Evolutionary conservation across 2,797 vertebrate genomes (phyloP).

Genomic region (Sphaeramia orbicularis): DNA sequence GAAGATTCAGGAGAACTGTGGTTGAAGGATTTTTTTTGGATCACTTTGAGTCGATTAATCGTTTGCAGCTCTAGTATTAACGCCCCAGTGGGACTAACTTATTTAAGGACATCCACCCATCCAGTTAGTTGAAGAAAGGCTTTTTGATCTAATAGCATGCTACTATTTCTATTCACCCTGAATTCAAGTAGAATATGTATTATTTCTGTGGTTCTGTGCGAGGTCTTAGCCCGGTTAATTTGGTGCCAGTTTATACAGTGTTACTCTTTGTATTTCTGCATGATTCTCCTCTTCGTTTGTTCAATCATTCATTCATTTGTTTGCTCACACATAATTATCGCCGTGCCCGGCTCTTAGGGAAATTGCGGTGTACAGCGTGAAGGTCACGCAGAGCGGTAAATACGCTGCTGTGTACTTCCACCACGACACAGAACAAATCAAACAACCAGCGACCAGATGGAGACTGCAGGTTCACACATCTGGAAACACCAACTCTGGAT

Average conservation of each 20-base stretch:
- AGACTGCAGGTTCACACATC: slow-evolving; percentile 27
- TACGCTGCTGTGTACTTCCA: slow-evolving; percentile 35
- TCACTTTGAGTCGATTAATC: no score
- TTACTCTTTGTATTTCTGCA: no score
- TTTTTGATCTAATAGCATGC: slow-evolving; percentile 1
- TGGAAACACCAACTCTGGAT: slow-evolving; percentile 1
- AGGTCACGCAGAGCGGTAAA: slow-evolving; percentile 63
- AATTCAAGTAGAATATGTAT: neutral
- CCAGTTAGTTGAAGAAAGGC: no score
- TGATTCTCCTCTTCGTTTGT: no score
- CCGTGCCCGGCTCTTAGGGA: slow-evolving; percentile 56
- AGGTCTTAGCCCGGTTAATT: neutral
- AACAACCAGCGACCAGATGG: slow-evolving; percentile 32
- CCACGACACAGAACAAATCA: slow-evolving; percentile 37
- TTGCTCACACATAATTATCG: slow-evolving; percentile 64
- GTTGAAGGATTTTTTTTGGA: no score
- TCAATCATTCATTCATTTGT: slow-evolving; percentile 58
- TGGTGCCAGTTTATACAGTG: neutral
- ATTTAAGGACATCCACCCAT: slow-evolving; percentile 36
- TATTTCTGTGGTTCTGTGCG: neutral
- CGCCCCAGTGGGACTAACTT: slow-evolving; percentile 33
- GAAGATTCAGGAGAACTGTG: no score
- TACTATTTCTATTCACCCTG: neutral
- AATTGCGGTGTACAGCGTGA: slow-evolving; percentile 55
- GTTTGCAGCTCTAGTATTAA: slow-evolving; percentile 18